Evolutionary conservation across 2,797 vertebrate species (phyloP).

Genomic region (Odontamblyopus lacepedii): DNA sequence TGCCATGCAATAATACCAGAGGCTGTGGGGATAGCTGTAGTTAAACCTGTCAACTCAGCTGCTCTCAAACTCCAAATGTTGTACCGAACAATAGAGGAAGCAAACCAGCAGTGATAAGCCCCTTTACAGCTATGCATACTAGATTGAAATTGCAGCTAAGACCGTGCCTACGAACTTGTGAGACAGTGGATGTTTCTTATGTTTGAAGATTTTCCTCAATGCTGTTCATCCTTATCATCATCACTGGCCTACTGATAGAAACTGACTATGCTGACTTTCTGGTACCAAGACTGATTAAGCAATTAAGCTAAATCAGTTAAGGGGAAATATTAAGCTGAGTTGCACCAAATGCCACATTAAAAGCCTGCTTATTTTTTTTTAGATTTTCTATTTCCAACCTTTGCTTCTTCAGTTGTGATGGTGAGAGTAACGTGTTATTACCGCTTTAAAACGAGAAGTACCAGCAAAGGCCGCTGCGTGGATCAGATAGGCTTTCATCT

Average conservation of each 20-base stretch:
- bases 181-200: not conserved
- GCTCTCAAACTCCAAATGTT: constrained; percentile 14
- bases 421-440: constrained; percentile 4
- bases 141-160: not conserved
- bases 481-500: not conserved
- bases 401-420: not conserved
- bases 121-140: not conserved
- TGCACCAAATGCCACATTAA: not conserved
- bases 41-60: constrained; percentile 10
- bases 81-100: constrained; percentile 3
- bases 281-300: too few relatives aligned
- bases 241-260: not conserved
- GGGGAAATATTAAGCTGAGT: not conserved
- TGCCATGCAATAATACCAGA: constrained; percentile 10
- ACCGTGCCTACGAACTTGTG: too few relatives aligned
- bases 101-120: constrained; percentile 9
- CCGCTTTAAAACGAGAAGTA: not conserved
- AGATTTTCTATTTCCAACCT: not conserved
- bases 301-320: not conserved
- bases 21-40: constrained; percentile 18
- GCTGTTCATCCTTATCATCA: not conserved
- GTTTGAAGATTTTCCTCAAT: not conserved
- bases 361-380: not conserved
- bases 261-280: not conserved
- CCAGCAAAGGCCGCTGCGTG: not conserved